Evolutionary conservation across 1,140 invertebrate genomes (phyloP), one percentile per base, ranked within the genome.

Genomic region (Pseudoatta argentina): DNA sequence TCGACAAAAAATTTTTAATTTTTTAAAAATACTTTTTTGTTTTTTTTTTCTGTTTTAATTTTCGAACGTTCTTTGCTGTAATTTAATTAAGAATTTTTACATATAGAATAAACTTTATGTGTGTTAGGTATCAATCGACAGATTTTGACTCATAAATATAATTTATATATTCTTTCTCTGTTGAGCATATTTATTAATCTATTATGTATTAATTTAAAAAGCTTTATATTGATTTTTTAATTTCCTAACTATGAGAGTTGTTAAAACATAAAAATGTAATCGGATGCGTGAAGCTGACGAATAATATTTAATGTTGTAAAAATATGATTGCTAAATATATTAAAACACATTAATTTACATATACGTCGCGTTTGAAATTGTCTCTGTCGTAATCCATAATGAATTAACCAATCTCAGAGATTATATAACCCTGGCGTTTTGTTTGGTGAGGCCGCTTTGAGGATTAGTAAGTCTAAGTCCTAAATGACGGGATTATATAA

Each of bases 401-500:
- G 83, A 85, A 90, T 91, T 83, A 90, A 90, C 61, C 87, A 88
- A 90, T 90, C 89, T 63, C 51, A 2, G 72, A 87, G 89, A 91
- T 91, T 90, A 90, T 75, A 77, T 86, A 91, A 90, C 73, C 87
- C 76, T 82, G 66, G 64, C 87, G 87, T 91, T 91, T 91, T 90
- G 87, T 90, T 91, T 88, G 89, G 59, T 59, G 81, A 91, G 77
- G 85, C 63, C 78, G 87, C 86, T 90, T 73, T 82, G 66, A 79
- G 79, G 87, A 91, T 91, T 90, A 91, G 85, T 81, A 83, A 88
- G 85, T 88, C 79, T 86, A 88, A 90, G 87, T 88, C 89, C 81
- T 85, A 90, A 91, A 91, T 88, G 89, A 86, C 75, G 67, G 89
- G 89, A 91, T 91, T 91, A 88, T 90, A 85, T 88, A 91, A 91